Evolutionary conservation across 2,888 invertebrate species (phyloP), one percentile per base, ranked within the genome.

Genomic region (Thera britannica): DNA sequence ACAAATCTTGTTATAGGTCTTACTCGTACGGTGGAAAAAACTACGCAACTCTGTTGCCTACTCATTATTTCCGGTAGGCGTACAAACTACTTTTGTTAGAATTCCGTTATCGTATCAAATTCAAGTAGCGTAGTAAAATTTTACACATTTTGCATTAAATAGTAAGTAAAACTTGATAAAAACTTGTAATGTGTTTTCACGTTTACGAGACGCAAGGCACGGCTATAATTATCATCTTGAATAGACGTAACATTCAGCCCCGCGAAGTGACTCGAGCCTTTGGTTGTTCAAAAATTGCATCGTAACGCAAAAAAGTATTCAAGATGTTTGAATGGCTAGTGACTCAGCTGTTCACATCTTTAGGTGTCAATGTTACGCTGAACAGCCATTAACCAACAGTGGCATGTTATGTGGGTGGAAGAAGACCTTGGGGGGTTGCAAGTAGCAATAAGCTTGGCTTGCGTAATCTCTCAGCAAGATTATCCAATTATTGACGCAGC

Each of bases 291-390:
- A 68, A 52, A 65, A 61, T 61, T 34, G 66, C 67, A 41, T 36
- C 35, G 68, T 69, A 69, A 69, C 49, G 70, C 70, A 72, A 75
- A 73, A 72, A 74, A 59, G 38, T 23, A 57, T 57, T 71, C 49
- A 3, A 58, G 7, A 41, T 9, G 34, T 66, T 64, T 35, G 59
- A 65, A 65, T 69, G 51, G 7, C 41, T 58, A 56, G 58, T 75
- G 75, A 76, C 70, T 65, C 68, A 72, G 72, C 76, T 74, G 68
- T 49, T 62, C 56, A 62, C 71, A 67, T 71, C 67, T 76, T 69
- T 71, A 71, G 66, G 70, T 75, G 74, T 75, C 78, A 77, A 78
- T 78, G 77, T 75, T 74, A 75, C 57, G 41, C n/a, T 57, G 49
- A 58, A 36, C 56, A 57, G 52, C n/a, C 54, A 59, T 55, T 62